A percentile compares a stretch with the other conserved stretches of the same genome.
These are phyloP conservation scores for Amiota mariae DNA, from an alignment of 2,888 invertebrate genomes.

Conservation along the genomic window DNA sequence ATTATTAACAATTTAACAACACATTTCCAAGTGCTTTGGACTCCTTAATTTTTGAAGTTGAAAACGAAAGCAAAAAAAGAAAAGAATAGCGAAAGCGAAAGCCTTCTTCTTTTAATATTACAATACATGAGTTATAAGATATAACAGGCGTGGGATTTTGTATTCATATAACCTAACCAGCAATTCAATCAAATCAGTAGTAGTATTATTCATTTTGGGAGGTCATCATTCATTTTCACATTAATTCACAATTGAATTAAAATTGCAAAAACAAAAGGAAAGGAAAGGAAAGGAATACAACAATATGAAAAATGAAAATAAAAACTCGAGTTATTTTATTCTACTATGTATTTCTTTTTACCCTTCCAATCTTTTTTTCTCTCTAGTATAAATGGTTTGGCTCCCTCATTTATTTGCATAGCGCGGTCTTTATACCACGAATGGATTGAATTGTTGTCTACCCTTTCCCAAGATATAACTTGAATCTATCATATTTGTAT, in stretches of 20 bases:
- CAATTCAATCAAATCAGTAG: no score
- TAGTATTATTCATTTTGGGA: constrained; percentile 47
- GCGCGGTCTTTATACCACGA: background rate
- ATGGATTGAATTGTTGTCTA: background rate
- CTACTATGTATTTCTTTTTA: no score
- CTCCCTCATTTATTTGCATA: constrained; percentile 8
- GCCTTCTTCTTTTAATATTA: background rate
- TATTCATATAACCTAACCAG: constrained; percentile 25
- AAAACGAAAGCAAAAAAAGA: constrained; percentile 44
- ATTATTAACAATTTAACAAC: constrained; percentile 63
- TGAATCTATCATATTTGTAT: background rate
- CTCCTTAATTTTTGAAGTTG: constrained; percentile 14
- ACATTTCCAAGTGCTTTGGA: constrained; percentile 42
- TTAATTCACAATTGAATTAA: constrained; percentile 71
- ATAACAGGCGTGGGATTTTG: constrained; percentile 24
- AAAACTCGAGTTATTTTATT: background rate
- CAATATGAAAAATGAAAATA: no score
- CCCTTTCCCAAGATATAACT: background rate
- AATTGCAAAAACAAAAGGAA: constrained; percentile 52
- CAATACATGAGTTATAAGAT: constrained; percentile 27
- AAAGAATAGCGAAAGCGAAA: constrained; percentile 54
- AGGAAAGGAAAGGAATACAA: no score
- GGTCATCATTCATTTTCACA: constrained; percentile 52
- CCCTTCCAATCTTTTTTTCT: background rate
- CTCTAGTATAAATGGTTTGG: background rate